A percentile compares a stretch with the other conserved stretches of the same genome.
Evolutionary conservation across 2,797 vertebrate species (phyloP).

Genomic region (Uromys caudimaculatus): DNA sequence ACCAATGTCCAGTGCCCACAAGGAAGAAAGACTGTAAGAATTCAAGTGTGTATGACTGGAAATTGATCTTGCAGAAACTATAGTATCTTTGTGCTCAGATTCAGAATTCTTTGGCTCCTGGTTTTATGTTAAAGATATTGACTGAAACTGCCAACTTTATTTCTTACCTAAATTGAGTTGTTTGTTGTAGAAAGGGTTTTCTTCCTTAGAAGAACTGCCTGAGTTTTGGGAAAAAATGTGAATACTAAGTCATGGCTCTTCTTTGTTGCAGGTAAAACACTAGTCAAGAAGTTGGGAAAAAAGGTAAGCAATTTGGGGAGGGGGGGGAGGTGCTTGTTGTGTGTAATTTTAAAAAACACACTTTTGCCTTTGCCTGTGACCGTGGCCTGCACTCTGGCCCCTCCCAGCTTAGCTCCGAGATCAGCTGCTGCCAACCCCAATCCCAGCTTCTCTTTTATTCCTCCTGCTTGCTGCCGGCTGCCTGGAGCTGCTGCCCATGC

Average conservation of each 20-base stretch:
- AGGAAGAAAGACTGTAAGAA: not conserved
- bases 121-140: constrained; percentile 59
- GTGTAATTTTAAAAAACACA: not conserved
- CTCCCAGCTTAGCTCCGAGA: not conserved
- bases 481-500: too few relatives aligned
- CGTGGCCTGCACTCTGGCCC: not conserved
- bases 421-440: not conserved
- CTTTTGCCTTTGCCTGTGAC: not conserved
- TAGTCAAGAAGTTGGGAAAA: constrained; percentile 90
- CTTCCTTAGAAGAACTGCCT: constrained; percentile 77
- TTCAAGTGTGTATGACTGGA: not conserved
- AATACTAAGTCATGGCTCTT: constrained; percentile 75
- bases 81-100: not conserved
- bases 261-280: constrained; percentile 91
- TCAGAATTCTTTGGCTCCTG: constrained; percentile 12
- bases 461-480: too few relatives aligned
- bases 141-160: not conserved
- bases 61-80: not conserved
- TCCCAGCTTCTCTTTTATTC: not conserved
- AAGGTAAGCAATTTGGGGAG: constrained; percentile 88
- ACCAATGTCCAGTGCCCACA: not conserved
- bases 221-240: constrained; percentile 35
- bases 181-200: constrained; percentile 74
- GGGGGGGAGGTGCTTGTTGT: not conserved
- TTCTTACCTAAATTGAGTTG: constrained; percentile 59